Conservation (phyloP, 2,888 invertebrate genomes). For the Lasioglossum calceatum region DNA sequence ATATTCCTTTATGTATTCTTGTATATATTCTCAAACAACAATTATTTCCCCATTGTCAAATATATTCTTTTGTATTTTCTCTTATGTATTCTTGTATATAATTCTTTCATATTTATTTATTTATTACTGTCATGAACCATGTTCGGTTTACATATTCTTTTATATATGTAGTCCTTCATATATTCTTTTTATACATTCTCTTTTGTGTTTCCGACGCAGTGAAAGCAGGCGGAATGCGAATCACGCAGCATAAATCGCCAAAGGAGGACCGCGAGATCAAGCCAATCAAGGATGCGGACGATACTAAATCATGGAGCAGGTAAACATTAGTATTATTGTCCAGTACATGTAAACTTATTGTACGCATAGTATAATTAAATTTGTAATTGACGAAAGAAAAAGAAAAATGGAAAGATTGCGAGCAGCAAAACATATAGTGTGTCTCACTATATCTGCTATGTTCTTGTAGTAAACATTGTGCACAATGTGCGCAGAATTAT, state of each 20-base stretch:
- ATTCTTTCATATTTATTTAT: too few relatives aligned
- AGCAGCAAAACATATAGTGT: background rate
- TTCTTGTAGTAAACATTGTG: constrained; percentile 39
- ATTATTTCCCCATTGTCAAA: too few relatives aligned
- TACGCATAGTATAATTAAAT: background rate
- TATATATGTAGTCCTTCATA: too few relatives aligned
- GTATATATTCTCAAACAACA: too few relatives aligned
- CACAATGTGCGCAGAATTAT: constrained; percentile 18
- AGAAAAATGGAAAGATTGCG: background rate
- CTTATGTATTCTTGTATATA: too few relatives aligned
- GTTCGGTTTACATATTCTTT: too few relatives aligned
- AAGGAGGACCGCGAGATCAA: constrained; percentile 88
- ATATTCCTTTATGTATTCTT: too few relatives aligned
- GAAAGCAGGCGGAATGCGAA: constrained; percentile 96
- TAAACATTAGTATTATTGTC: constrained; percentile 61
- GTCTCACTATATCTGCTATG: constrained; percentile 29
- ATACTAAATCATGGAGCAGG: constrained; percentile 88
- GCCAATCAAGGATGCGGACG: constrained; percentile 79
- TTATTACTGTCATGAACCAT: too few relatives aligned
- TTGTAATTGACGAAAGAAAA: background rate
- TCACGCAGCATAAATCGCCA: constrained; percentile 93
- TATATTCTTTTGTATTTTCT: too few relatives aligned
- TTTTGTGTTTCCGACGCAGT: constrained; percentile 85
- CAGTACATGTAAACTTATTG: background rate
- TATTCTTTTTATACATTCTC: background rate